A percentile compares a stretch with the other conserved stretches of the same genome.
phyloP scores from a whole-genome alignment of 2,113 vertebrate species.

The Albula glossodonta region DNA sequence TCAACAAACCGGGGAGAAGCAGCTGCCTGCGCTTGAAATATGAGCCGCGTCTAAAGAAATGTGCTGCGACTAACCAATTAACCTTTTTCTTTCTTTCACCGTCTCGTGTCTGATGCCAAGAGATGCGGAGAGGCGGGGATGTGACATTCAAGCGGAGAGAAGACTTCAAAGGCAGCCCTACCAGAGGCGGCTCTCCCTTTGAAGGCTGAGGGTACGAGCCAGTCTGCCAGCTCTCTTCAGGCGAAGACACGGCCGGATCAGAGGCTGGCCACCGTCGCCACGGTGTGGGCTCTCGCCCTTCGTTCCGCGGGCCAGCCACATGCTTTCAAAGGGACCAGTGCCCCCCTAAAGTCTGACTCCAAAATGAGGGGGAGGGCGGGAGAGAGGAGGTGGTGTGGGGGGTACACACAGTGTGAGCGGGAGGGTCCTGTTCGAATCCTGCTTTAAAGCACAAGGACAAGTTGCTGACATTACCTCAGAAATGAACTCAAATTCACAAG shows the following conservation, averaged over 20 bases:
- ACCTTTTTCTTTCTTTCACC: constrained; percentile 65
- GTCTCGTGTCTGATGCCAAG: constrained; percentile 73
- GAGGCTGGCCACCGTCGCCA: constrained; percentile 64
- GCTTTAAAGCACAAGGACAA: background rate
- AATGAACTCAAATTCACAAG: background rate
- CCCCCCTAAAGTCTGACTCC: constrained; percentile 12
- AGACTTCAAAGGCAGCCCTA: constrained; percentile 80
- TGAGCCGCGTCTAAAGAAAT: constrained; percentile 59
- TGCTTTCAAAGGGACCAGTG: constrained; percentile 45
- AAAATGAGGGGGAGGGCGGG: background rate
- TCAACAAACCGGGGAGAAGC: constrained; percentile 51
- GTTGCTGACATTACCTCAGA: background rate
- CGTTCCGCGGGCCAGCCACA: background rate
- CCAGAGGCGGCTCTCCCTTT: constrained; percentile 78
- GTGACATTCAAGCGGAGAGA: constrained; percentile 82
- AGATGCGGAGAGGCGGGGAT: constrained; percentile 74
- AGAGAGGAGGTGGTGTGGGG: background rate
- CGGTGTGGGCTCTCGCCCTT: background rate
- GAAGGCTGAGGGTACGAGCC: constrained; percentile 80
- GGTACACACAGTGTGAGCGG: background rate
- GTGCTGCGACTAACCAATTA: constrained; percentile 79
- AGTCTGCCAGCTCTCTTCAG: constrained; percentile 80
- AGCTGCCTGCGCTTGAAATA: constrained; percentile 50
- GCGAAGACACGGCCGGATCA: constrained; percentile 72
- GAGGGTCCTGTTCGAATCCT: background rate